Evolutionary conservation across 2,113 vertebrate genomes (phyloP), one percentile per base, ranked within the genome.

Genomic region (Anguilla japonica): DNA sequence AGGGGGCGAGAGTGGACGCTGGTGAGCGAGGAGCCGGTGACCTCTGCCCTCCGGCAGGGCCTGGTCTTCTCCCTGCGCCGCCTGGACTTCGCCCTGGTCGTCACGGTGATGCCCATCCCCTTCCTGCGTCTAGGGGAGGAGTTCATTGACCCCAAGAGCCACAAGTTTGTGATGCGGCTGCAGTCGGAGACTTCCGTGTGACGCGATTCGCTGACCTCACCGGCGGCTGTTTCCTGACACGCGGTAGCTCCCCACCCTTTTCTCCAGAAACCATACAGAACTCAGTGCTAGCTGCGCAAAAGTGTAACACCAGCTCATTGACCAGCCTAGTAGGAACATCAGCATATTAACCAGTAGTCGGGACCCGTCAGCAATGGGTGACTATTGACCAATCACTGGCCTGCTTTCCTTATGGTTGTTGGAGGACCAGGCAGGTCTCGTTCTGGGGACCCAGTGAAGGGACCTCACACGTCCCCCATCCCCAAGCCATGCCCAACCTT

Each of bases 141-240:
- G 87, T 99, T 99, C 9, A 96, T 99, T 89, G 98, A 99, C 94
- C 98, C 98, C 79, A 99, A 99, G 91, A 98, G 97, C 0, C 98
- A 99, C 96, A 99, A 99, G 93, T 99, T 99, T 14, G 96, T 99
- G 88, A 97, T 99, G 97, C 95, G 98, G 94, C 95, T 99, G 91
- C 98, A 99, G 94, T 99, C 98, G 0, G 98, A 99, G 96, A 99
- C 98, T 39, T 99, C 97, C 0, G 98, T 98, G 92, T 98, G 89
- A 91, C 11, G 41, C 22, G 15, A 11, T 15, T 14, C 22, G 79
- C 11, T 6, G 39, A 41, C 4, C 79, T 20, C 20, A 9, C 11
- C 34, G 57, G 26, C 50, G 53, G 57, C 34, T 34, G 34, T 34
- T 34, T 6, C 3, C 18, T 40, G 50, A 53, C 8, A 14, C 13